Percentiles rank a stretch among this genome's conserved stretches.
phyloP scores from a whole-genome alignment of 2,888 invertebrate genomes.

The Koerneria pararmatus region DNA sequence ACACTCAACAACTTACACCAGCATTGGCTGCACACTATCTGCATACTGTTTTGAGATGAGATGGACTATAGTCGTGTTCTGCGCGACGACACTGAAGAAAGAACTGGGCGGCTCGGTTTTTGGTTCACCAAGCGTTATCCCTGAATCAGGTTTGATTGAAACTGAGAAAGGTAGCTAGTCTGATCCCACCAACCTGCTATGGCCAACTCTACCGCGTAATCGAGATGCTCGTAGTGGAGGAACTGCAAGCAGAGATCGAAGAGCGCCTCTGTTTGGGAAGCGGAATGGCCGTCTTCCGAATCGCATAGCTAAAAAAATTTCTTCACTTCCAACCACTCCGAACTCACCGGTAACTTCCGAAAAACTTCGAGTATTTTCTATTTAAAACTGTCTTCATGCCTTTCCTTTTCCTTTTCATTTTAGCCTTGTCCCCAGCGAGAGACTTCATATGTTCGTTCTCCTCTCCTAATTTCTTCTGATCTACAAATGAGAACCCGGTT shows the following conservation, averaged over 20 bases:
- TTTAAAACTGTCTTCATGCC: no score
- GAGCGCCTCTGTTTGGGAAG: constrained; percentile 71
- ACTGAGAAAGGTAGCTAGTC: no score
- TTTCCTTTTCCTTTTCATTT: no score
- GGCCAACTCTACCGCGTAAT: constrained; percentile 90
- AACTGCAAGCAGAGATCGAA: constrained; percentile 80
- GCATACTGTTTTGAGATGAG: constrained; percentile 87
- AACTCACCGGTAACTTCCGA: background rate
- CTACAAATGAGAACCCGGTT: no score
- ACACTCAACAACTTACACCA: constrained; percentile 69
- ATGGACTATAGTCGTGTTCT: constrained; percentile 86
- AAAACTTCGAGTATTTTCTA: no score
- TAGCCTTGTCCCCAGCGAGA: no score
- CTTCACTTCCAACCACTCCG: background rate
- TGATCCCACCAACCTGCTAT: constrained; percentile 71
- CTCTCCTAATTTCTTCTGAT: no score
- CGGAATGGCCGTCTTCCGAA: constrained; percentile 69
- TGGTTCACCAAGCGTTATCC: constrained; percentile 70
- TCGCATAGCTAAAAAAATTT: constrained; percentile 70
- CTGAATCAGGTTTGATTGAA: constrained; percentile 31
- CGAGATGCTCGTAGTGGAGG: constrained; percentile 84
- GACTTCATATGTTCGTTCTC: no score
- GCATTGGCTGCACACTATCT: constrained; percentile 80
- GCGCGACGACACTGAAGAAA: constrained; percentile 83
- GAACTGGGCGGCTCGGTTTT: constrained; percentile 82